A percentile compares a stretch with the other conserved stretches of the same genome.
Evolutionary conservation across 2,797 vertebrate species (phyloP).

Genomic region (Alectoris magna): DNA sequence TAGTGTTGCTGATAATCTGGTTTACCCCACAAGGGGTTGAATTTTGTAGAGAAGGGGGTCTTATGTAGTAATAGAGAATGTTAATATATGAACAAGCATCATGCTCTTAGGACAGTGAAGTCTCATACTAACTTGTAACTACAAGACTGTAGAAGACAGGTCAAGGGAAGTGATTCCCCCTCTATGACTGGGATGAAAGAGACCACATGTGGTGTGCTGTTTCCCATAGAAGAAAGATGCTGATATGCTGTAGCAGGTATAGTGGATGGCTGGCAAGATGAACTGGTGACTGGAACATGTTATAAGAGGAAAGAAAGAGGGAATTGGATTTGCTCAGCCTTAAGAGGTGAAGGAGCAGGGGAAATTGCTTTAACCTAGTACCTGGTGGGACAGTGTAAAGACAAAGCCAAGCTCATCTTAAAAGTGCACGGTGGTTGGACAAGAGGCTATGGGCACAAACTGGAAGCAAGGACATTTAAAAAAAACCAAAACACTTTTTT

Average conservation of each 20-base stretch:
- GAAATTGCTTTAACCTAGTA: not conserved
- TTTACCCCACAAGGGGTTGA: not conserved
- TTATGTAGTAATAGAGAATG: not conserved
- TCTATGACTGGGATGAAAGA: not conserved
- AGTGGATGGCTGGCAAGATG: not conserved
- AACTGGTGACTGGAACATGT: not conserved
- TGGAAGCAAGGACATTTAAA: not conserved
- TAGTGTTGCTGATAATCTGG: not conserved
- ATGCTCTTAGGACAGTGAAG: not conserved
- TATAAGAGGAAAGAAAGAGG: not conserved
- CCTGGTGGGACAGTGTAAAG: not conserved
- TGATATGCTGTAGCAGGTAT: not conserved
- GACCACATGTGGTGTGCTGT: not conserved
- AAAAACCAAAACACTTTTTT: not conserved
- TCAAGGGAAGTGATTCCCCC: not conserved
- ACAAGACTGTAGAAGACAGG: not conserved
- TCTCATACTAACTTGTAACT: not conserved
- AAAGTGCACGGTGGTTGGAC: not conserved
- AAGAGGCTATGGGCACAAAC: not conserved
- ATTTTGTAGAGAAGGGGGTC: not conserved
- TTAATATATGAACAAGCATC: not conserved
- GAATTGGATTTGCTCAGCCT: not conserved
- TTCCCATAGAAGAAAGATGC: not conserved
- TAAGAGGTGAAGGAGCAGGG: not conserved
- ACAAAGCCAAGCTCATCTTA: not conserved